These are phyloP conservation scores for Pyrgilauda ruficollis DNA, from an alignment of 2,113 vertebrate genomes.

Conservation along the genomic window DNA sequence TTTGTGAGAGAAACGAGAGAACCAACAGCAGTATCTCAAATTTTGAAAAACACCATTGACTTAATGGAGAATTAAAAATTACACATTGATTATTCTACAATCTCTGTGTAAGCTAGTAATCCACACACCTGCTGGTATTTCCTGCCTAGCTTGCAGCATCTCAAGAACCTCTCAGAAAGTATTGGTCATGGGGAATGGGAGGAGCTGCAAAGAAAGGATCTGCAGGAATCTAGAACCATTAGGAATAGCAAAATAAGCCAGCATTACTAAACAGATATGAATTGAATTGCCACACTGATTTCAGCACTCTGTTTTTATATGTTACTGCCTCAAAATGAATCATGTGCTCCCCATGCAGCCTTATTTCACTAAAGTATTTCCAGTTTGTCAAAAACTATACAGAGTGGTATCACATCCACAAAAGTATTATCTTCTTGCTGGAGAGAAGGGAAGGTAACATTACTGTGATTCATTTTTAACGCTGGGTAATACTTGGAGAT, in stretches of 20 bases:
- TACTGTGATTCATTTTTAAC: constrained; percentile 68
- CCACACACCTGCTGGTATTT: not conserved
- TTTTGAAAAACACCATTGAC: not conserved
- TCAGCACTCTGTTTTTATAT: constrained; percentile 22
- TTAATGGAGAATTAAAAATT: not conserved
- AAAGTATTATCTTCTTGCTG: constrained; percentile 63
- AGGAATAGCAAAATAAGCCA: not conserved
- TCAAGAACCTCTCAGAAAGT: not conserved
- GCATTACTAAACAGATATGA: constrained; percentile 20
- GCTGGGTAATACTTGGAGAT: constrained; percentile 37
- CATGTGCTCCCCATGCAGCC: not conserved
- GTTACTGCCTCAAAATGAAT: constrained; percentile 28
- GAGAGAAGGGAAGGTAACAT: constrained; percentile 50
- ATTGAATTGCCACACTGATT: constrained; percentile 25
- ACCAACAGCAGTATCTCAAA: not conserved
- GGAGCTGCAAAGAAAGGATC: not conserved
- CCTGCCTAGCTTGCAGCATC: not conserved
- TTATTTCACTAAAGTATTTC: constrained; percentile 71
- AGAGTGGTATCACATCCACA: constrained; percentile 44
- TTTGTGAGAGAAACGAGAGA: not conserved
- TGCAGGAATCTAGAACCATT: not conserved
- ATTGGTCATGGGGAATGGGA: not conserved
- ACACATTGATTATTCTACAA: accelerated
- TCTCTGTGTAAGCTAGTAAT: not conserved
- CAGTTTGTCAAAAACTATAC: constrained; percentile 63